phyloP scores from a whole-genome alignment of 1,140 invertebrate genomes.

The Papilio dardanus region DNA sequence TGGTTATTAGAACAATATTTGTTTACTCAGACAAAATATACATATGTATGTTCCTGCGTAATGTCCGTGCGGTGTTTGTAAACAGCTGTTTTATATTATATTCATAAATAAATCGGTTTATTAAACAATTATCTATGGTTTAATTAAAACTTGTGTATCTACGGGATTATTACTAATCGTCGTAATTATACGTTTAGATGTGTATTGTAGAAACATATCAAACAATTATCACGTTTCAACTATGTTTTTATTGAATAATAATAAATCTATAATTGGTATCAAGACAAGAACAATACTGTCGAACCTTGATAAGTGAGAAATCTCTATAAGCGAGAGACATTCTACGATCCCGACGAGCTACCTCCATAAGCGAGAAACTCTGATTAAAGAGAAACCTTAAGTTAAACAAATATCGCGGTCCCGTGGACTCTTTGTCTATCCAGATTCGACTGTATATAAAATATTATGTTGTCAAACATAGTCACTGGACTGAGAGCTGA shows the following conservation, averaged over 20 bases:
- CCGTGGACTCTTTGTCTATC: no score
- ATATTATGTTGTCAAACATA: no score
- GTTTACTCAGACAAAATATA: not conserved
- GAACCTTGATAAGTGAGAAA: no score
- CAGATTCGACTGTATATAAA: no score
- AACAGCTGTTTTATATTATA: constrained; percentile 6
- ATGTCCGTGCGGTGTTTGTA: not conserved
- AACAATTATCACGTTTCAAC: constrained; percentile 3
- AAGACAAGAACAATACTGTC: no score
- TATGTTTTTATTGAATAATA: not conserved
- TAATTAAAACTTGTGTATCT: not conserved
- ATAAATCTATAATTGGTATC: not conserved
- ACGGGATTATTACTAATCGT: not conserved
- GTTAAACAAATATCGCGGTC: no score
- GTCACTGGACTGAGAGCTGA: not conserved
- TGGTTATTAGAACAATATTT: not conserved
- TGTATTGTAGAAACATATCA: not conserved
- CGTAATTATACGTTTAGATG: not conserved
- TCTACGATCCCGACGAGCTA: no score
- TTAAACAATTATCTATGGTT: constrained; percentile 12
- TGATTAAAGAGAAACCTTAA: no score
- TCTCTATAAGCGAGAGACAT: no score
- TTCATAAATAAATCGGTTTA: constrained; percentile 8
- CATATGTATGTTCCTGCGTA: not conserved
- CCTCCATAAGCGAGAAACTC: no score